Evolutionary conservation across 1,140 invertebrate species (phyloP).

Genomic region (Apis laboriosa): DNA sequence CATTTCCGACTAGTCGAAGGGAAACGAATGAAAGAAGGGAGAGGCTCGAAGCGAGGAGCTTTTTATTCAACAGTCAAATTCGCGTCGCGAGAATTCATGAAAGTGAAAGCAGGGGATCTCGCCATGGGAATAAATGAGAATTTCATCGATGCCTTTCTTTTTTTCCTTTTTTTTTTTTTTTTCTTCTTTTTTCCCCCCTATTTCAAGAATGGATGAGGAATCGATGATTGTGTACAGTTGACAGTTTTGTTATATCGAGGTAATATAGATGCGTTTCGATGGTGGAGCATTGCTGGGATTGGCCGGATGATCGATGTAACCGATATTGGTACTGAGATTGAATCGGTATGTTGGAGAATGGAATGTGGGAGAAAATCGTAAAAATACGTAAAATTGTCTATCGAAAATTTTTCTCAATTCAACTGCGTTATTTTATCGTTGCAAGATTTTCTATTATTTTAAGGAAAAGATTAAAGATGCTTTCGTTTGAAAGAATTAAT

Average conservation of each 20-base stretch:
- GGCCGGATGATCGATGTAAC: constrained; percentile 1
- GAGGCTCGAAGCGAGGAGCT: not conserved
- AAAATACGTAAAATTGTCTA: not conserved
- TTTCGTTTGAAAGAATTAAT: too few species aligned
- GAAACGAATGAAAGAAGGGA: not conserved
- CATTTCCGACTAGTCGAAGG: constrained; percentile 13
- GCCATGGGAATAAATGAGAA: constrained; percentile 5
- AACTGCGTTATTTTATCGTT: too few species aligned
- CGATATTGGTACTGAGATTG: not conserved
- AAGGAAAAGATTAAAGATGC: too few species aligned
- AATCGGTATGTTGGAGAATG: not conserved
- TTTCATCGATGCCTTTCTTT: not conserved
- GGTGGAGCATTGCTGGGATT: not conserved
- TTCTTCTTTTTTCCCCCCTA: not conserved
- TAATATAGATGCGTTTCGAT: not conserved
- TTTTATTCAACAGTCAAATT: constrained; percentile 23
- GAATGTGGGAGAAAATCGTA: not conserved
- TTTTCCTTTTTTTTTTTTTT: not conserved
- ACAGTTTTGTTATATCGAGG: constrained; percentile 1
- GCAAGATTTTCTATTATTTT: too few species aligned
- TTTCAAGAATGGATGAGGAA: not conserved
- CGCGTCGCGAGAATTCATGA: constrained; percentile 15
- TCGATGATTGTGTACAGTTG: not conserved
- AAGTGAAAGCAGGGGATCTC: constrained; percentile 11
- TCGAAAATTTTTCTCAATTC: too few species aligned